These are phyloP conservation scores for Cheilosia soror DNA, from an alignment of 2,888 invertebrate species.

Conservation along the genomic window DNA sequence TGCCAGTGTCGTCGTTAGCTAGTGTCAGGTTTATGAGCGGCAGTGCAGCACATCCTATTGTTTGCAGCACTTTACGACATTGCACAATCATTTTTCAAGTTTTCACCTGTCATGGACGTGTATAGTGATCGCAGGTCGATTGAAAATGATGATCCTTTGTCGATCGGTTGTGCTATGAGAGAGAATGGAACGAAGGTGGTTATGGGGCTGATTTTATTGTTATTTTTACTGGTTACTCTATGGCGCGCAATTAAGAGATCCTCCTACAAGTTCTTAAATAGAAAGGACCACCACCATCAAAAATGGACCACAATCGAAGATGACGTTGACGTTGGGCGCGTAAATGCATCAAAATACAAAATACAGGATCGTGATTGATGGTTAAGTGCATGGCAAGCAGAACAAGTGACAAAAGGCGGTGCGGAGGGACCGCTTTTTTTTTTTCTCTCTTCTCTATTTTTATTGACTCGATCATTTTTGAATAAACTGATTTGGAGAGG, in stretches of 20 bases:
- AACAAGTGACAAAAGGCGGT: conserved; percentile 23
- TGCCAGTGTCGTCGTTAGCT: neutral
- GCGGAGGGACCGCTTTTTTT: too few relatives aligned
- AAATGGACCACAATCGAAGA: conserved; percentile 45
- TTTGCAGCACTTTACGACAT: conserved; percentile 38
- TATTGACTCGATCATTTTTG: conserved; percentile 29
- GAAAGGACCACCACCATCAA: conserved; percentile 13
- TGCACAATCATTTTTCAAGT: conserved; percentile 51
- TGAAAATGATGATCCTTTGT: conserved; percentile 17
- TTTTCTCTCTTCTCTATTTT: neutral
- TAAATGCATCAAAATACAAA: conserved; percentile 39
- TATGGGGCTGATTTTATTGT: conserved; percentile 47
- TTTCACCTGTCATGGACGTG: conserved; percentile 65
- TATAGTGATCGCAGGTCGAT: neutral
- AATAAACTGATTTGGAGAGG: conserved; percentile 33
- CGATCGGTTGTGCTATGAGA: neutral
- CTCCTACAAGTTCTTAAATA: conserved; percentile 21
- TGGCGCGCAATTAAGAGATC: conserved; percentile 42
- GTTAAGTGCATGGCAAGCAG: conserved; percentile 46
- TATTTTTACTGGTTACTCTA: conserved; percentile 22
- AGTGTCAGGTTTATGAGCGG: conserved; percentile 57
- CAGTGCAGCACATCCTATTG: conserved; percentile 40
- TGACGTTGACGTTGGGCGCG: conserved; percentile 3
- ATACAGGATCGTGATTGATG: conserved; percentile 45
- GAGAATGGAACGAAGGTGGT: conserved; percentile 39